A percentile compares a stretch with the other conserved stretches of the same genome.
phyloP scores from a whole-genome alignment of 2,797 vertebrate species.

The Micrastur ruficollis region DNA sequence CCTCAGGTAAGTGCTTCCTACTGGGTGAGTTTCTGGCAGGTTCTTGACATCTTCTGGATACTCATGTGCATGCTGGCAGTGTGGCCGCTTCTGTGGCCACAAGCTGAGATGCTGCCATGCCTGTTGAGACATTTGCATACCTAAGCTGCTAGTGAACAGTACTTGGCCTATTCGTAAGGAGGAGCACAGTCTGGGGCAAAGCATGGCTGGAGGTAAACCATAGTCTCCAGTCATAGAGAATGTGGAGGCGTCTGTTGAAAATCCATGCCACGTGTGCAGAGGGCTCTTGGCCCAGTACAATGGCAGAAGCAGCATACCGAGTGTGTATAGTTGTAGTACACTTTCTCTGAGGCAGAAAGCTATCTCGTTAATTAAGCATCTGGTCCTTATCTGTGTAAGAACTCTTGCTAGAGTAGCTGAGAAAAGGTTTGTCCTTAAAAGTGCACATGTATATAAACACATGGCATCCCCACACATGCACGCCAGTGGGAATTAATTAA shows the following conservation, averaged over 20 bases:
- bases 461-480: not conserved
- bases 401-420: not conserved
- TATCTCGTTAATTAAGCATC: not conserved
- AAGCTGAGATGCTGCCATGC: not conserved
- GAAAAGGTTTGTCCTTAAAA: not conserved
- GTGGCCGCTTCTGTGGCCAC: accelerated
- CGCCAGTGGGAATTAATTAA: constrained; percentile 3
- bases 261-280: not conserved
- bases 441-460: not conserved
- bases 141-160: accelerated
- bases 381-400: not conserved
- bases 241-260: not conserved
- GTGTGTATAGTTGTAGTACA: not conserved
- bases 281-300: not conserved
- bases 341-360: not conserved
- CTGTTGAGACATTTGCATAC: not conserved
- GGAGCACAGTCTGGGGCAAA: not conserved
- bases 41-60: not conserved
- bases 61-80: not conserved
- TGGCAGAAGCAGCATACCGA: not conserved
- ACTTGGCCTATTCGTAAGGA: accelerated
- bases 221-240: not conserved
- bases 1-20: not conserved
- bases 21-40: not conserved
- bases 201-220: not conserved